Evolutionary conservation across 2,113 vertebrate species (phyloP).

Genomic region (Martes martes): DNA sequence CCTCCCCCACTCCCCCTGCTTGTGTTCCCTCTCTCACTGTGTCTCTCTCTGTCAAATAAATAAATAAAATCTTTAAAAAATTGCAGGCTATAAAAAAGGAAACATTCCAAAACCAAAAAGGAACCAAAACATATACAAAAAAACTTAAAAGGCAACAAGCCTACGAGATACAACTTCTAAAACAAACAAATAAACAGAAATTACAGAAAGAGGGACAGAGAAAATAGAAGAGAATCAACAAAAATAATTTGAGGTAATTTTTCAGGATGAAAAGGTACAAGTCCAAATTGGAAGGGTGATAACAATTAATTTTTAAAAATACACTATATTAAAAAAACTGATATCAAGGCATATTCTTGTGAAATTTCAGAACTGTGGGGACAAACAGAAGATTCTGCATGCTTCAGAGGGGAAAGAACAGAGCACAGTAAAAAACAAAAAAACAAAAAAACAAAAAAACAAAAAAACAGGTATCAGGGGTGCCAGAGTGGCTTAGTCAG

Average conservation of each 20-base stretch:
- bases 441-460: too few relatives aligned
- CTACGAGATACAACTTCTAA: not conserved
- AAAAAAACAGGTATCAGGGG: too few relatives aligned
- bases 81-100: not conserved
- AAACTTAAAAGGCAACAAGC: not conserved
- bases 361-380: slow-evolving; percentile 6
- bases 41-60: not conserved
- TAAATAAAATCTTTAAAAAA: not conserved
- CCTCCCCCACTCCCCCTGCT: too few relatives aligned
- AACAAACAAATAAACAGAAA: not conserved
- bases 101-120: not conserved
- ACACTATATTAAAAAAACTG: not conserved
- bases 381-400: not conserved
- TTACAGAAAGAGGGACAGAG: not conserved
- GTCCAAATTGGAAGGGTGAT: not conserved
- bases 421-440: not conserved
- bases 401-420: not conserved
- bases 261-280: not conserved
- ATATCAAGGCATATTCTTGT: not conserved
- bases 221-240: not conserved
- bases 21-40: too few relatives aligned
- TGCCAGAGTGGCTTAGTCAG: too few relatives aligned
- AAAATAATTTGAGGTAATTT: not conserved
- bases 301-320: not conserved
- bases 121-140: not conserved